These are phyloP conservation scores for Trichonephila clavata DNA, from an alignment of 1,140 invertebrate species.

Conservation along the genomic window DNA sequence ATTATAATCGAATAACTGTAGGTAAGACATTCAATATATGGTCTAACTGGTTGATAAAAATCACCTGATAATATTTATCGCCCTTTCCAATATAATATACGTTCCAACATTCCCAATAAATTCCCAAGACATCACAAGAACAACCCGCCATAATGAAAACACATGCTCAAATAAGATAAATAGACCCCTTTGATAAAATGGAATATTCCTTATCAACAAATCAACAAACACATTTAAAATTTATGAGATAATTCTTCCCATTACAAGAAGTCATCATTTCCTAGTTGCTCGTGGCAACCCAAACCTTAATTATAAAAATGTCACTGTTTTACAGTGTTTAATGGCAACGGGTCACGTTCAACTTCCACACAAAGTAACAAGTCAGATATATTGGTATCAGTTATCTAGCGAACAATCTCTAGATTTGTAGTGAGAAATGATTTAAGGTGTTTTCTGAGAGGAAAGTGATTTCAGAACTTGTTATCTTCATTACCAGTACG, in stretches of 20 bases:
- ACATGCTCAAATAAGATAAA: slow-evolving; percentile 34
- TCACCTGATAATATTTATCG: too few species aligned
- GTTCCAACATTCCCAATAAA: background rate
- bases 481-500: background rate
- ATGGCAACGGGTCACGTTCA: slow-evolving; percentile 24
- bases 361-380: background rate
- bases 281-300: background rate
- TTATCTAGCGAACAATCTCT: background rate
- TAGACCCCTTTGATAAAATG: slow-evolving; percentile 4
- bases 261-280: slow-evolving; percentile 40
- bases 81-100: background rate
- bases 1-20: too few species aligned
- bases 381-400: background rate
- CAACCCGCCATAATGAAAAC: slow-evolving; percentile 29
- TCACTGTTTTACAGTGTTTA: slow-evolving; percentile 31
- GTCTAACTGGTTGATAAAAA: too few species aligned
- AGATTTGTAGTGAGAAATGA: slow-evolving; percentile 9
- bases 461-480: slow-evolving; percentile 17
- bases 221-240: slow-evolving; percentile 33
- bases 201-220: slow-evolving; percentile 11
- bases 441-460: background rate
- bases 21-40: too few species aligned
- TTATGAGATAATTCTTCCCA: slow-evolving; percentile 32
- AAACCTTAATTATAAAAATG: slow-evolving; percentile 53
- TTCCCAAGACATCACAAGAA: background rate